Evolutionary conservation across 2,888 invertebrate genomes (phyloP).

Genomic region (Entomobrya proxima): DNA sequence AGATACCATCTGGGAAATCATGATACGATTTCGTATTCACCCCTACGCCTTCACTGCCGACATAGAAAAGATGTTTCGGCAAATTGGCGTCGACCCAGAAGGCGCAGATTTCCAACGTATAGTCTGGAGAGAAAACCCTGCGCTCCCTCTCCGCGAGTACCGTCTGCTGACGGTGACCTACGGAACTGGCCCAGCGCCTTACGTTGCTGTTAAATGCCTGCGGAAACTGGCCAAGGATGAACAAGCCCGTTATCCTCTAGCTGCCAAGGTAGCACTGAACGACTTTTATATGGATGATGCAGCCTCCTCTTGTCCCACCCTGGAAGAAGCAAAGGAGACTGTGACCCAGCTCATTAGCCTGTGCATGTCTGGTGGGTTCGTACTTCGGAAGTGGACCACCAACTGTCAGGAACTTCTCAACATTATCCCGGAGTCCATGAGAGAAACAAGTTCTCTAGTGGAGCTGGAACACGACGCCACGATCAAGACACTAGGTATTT

Average conservation of each 20-base stretch:
- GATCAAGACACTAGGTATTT: constrained; percentile 57
- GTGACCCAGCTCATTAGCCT: constrained; percentile 59
- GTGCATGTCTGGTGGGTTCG: constrained; percentile 61
- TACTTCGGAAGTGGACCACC: constrained; percentile 74
- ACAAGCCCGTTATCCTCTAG: constrained; percentile 40
- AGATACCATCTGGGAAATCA: background rate
- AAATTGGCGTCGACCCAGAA: constrained; percentile 63
- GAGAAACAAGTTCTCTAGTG: background rate
- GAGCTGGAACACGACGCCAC: constrained; percentile 2
- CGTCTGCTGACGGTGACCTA: too few species aligned
- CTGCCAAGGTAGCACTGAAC: constrained; percentile 56
- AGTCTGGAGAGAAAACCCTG: constrained; percentile 75
- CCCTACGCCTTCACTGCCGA: constrained; percentile 75
- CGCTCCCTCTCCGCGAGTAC: background rate
- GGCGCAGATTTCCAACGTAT: constrained; percentile 76
- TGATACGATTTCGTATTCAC: constrained; percentile 9
- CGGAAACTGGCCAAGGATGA: background rate
- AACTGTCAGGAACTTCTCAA: constrained; percentile 44
- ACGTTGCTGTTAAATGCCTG: too few species aligned
- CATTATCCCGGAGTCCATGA: background rate
- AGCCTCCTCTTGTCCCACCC: constrained; percentile 67
- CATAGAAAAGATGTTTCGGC: constrained; percentile 72
- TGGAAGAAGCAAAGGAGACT: constrained; percentile 61
- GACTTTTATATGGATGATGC: constrained; percentile 76
- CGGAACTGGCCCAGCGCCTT: too few species aligned